Evolutionary conservation across 2,888 invertebrate species (phyloP), one percentile per base, ranked within the genome.

Genomic region (Lathronympha strigana): DNA sequence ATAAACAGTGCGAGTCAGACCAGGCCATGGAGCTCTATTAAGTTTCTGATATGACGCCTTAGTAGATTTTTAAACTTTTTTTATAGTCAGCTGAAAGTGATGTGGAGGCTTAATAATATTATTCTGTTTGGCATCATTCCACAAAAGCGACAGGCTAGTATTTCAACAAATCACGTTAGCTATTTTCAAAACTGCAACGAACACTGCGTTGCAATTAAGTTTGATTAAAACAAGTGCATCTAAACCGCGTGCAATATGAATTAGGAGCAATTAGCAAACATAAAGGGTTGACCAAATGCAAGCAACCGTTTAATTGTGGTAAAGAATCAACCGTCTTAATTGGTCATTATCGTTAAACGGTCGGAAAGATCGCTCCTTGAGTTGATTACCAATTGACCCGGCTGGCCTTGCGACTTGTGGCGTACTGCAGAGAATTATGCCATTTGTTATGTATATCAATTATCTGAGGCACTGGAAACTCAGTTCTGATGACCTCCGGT

Each of bases 311-410:
- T 79, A 82, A 84, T 84, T 82, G 83, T 82, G 86, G 84, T 84
- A 84, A 85, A 83, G 80, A 86, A 84, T 86, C 85, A 87, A 88
- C 81, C 81, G 79, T 72, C 67, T 73, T 89, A 90, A 90, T 90
- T 90, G 88, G 79, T 83, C 77, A 89, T 89, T 64, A 64, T 64
- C 31, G 63, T 58, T 87, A 87, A 80, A 72, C 78, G 81, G 77
- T 77, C 76, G 75, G 76, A 78, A 72, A 74, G 76, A 76, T 76
- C 79, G 83, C 76, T 82, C 76, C 83, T 82, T 80, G 80, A 81
- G 83, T 86, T 89, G 84, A 89, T 89, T 90, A 85, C 78, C 80
- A 89, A 87, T 90, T 90, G 90, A 90, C 88, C 86, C 74, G 73
- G 73, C 76, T 72, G 80, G 76, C 87, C 87, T 86, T 84, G 83